Evolutionary conservation across 2,113 vertebrate genomes (phyloP), one percentile per base, ranked within the genome.

Genomic region (Hassar affinis): DNA sequence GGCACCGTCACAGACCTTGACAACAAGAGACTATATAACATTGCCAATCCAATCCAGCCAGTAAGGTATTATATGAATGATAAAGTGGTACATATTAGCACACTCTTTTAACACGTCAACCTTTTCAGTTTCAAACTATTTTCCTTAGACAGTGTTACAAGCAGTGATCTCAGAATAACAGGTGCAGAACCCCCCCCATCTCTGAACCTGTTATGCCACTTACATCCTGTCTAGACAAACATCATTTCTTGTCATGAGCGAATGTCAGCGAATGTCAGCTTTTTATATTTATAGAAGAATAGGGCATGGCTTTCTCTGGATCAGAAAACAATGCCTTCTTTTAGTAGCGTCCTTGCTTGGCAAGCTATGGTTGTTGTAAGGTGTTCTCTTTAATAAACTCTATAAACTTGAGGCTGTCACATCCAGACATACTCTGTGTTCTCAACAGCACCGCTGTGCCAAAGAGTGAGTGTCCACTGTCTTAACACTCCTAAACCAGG

Each of bases 221-320:
- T 69, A 82, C 75, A 86, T 90, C 89, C 86, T 88, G 86, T 90
- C 88, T 90, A 89, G 88, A 87, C 86, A 54, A 30, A 35, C 78
- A 84, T 89, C 74, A 88, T 90, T 88, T 90, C 85, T 85, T 86
- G 59, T 64, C 49, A 66, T 59, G 72, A 78, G 64, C 6, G 77
- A 80, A 47, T 38, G n/a, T 47, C 47, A 78, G 64, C 6, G 77
- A 80, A 47, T 38, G n/a, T 47, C 47, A 69, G 75, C 25, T 56
- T 85, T 82, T 68, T 61, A 59, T 74, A 85, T 81, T 81, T 76
- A 62, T 66, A 54, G 51, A 81, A 74, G 33, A 52, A 76, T n/a
- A 27, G 59, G 12, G 74, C 33, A 72, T 57, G 79, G 25, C 59
- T 59, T 35, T 77, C 45, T 72, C 85, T 80, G 62, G 78, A 77